Evolutionary conservation across 2,797 vertebrate genomes (phyloP).

Genomic region (Catharus ustulatus): DNA sequence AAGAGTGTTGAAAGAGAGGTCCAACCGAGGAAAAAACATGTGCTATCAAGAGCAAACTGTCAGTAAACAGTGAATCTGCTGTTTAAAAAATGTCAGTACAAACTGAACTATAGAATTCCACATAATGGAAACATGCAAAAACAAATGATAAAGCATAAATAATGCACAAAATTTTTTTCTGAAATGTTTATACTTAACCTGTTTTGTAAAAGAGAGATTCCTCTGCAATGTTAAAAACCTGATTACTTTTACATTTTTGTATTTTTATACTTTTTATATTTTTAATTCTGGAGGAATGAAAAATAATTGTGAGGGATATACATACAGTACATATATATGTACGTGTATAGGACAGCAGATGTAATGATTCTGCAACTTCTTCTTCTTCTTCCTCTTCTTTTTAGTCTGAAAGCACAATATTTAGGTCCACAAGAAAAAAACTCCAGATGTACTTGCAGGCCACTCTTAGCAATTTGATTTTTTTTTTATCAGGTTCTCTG

Average conservation of each 20-base stretch:
- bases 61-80: neutral
- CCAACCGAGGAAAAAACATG: neutral
- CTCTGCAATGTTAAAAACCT: neutral
- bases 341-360: neutral
- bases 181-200: neutral
- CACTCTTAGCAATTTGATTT: neutral
- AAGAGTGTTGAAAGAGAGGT: neutral
- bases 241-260: neutral
- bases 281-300: neutral
- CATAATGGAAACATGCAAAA: neutral
- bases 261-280: neutral
- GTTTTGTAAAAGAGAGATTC: neutral
- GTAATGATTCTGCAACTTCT: neutral
- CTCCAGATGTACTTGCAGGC: neutral
- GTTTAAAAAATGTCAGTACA: neutral
- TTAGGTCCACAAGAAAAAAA: neutral
- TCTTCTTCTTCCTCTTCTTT: neutral
- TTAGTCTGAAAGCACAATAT: neutral
- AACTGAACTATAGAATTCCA: neutral
- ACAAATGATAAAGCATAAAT: neutral
- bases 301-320: neutral
- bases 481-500: neutral
- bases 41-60: neutral
- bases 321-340: too few species aligned
- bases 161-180: fast-evolving